These are phyloP conservation scores for Chloroceryle amazona DNA, from an alignment of 2,797 vertebrate genomes.

Conservation along the genomic window DNA sequence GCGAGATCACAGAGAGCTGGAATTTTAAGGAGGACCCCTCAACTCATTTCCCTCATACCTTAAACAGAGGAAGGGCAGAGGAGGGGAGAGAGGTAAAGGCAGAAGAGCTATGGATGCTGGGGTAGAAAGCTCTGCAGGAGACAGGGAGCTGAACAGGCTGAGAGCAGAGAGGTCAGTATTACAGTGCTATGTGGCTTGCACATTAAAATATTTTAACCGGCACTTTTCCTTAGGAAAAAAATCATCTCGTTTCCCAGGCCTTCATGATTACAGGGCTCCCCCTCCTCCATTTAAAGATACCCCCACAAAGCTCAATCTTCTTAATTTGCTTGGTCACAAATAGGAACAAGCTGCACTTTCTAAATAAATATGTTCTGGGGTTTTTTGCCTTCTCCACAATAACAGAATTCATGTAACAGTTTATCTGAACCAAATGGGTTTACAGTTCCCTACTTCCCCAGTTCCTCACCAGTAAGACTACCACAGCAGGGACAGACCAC, in stretches of 20 bases:
- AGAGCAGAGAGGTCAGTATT: background rate
- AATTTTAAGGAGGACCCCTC: background rate
- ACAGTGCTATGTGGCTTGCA: background rate
- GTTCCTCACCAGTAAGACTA: background rate
- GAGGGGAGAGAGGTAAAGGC: background rate
- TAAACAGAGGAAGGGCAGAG: background rate
- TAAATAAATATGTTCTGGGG: conserved; percentile 48
- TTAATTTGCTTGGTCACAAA: conserved; percentile 59
- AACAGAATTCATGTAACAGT: background rate
- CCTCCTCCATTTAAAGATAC: conserved; percentile 14
- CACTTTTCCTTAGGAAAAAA: conserved; percentile 6
- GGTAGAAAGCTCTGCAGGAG: background rate
- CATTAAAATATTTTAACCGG: background rate
- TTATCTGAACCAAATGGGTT: conserved; percentile 51
- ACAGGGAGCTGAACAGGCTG: background rate
- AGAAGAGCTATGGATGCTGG: background rate
- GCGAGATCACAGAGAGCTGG: background rate
- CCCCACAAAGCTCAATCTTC: conserved; percentile 34
- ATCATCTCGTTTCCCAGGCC: conserved; percentile 13
- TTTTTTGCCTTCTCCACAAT: background rate
- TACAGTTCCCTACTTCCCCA: background rate
- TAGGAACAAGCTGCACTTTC: conserved; percentile 66
- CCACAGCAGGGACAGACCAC: background rate
- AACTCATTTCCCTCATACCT: background rate
- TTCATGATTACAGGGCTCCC: background rate